Conservation (phyloP, 2,113 vertebrate genomes). For the Amphiprion percula region DNA sequence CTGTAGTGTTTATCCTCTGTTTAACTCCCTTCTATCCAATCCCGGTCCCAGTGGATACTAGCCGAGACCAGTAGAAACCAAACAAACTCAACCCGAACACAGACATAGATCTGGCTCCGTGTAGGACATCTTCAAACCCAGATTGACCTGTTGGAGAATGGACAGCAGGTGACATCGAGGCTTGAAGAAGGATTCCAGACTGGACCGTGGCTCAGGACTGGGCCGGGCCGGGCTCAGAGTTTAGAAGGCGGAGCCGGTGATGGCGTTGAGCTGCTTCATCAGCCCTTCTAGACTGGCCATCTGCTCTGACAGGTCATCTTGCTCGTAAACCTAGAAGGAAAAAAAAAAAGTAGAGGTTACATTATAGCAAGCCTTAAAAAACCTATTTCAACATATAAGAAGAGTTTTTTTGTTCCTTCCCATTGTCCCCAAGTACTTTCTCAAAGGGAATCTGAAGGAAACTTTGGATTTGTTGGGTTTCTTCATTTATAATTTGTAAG, state of each 20-base stretch:
- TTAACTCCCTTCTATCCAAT: conserved; percentile 17
- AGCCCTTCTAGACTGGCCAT: conserved; percentile 98
- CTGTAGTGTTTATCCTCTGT: conserved; percentile 21
- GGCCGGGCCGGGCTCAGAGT: conserved; percentile 6
- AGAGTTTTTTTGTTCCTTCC: no score
- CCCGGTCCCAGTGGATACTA: conserved; percentile 19
- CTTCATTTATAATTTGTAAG: no score
- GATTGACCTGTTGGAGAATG: conserved; percentile 11
- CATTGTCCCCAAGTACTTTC: no score
- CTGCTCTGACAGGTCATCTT: conserved; percentile 96
- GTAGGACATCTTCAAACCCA: conserved; percentile 48
- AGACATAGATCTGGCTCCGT: conserved; percentile 36
- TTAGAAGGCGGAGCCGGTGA: conserved; percentile 97
- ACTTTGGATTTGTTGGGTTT: no score
- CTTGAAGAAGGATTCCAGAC: conserved; percentile 41
- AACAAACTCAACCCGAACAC: conserved; percentile 42
- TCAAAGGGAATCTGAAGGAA: no score
- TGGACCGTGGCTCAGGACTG: conserved; percentile 26
- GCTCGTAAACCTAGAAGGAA: conserved; percentile 91
- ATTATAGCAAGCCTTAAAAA: background rate
- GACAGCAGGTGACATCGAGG: conserved; percentile 35
- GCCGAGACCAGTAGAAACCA: conserved; percentile 36
- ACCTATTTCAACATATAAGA: no score
- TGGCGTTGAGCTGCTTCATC: conserved; percentile 98
- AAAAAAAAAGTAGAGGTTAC: background rate